Evolutionary conservation across 2,888 invertebrate genomes (phyloP).

Genomic region (Euclidia mi): DNA sequence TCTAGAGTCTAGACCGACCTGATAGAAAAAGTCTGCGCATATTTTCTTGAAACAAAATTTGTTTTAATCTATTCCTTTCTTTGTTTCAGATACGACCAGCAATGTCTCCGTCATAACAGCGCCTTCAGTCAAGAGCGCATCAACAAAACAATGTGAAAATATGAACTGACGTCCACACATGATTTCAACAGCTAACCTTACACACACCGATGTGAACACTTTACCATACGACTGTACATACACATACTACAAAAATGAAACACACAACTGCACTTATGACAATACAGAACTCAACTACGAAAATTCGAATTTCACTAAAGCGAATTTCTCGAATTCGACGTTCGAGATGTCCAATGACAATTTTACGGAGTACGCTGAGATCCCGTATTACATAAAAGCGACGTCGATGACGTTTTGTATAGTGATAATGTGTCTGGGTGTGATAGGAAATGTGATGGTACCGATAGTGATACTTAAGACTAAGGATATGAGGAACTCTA

Average conservation of each 20-base stretch:
- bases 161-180: constrained; percentile 77
- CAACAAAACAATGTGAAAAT: constrained; percentile 75
- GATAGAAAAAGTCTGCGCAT: no score
- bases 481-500: constrained; percentile 98
- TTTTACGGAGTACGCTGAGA: constrained; percentile 88
- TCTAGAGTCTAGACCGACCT: no score
- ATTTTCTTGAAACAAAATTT: no score
- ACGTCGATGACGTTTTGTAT: constrained; percentile 97
- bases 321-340: constrained; percentile 62
- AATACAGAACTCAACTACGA: constrained; percentile 50
- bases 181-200: constrained; percentile 83
- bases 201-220: constrained; percentile 71
- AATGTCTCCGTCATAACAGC: constrained; percentile 45
- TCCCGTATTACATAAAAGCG: constrained; percentile 96
- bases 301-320: constrained; percentile 61
- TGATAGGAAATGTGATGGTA: constrained; percentile 98
- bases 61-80: background rate
- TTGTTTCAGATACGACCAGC: constrained; percentile 62
- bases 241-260: constrained; percentile 53
- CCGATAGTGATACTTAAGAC: constrained; percentile 97
- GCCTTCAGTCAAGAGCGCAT: constrained; percentile 21
- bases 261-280: constrained; percentile 62
- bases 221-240: constrained; percentile 54
- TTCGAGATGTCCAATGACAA: constrained; percentile 71
- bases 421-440: constrained; percentile 96